These are phyloP conservation scores for Achatina immaculata DNA, from an alignment of 1,140 invertebrate genomes.

Conservation along the genomic window DNA sequence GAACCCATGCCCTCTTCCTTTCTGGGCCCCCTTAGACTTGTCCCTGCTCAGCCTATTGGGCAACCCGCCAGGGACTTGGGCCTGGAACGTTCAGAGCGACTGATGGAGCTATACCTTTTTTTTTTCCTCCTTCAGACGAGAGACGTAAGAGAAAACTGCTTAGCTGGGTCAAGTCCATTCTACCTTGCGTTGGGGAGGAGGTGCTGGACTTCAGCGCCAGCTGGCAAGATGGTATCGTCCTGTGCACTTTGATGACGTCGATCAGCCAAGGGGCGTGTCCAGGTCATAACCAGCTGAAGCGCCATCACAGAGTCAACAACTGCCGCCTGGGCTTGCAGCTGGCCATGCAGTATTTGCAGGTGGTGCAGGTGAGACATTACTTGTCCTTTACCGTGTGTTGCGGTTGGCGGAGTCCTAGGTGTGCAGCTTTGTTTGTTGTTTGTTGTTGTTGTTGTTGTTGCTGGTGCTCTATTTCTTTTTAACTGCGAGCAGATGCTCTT, in stretches of 20 bases:
- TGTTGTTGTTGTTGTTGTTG: too few species aligned
- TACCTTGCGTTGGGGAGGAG: constrained; percentile 45
- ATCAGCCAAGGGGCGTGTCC: constrained; percentile 68
- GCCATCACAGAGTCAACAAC: constrained; percentile 67
- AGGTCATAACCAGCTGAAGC: constrained; percentile 64
- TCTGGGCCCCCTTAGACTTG: too few species aligned
- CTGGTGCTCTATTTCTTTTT: too few species aligned
- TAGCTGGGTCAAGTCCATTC: constrained; percentile 49
- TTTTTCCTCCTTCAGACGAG: constrained; percentile 47
- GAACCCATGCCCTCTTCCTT: too few species aligned
- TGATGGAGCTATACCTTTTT: too few species aligned
- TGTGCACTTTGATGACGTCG: constrained; percentile 68
- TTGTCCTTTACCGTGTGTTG: too few species aligned
- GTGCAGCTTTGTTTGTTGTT: too few species aligned
- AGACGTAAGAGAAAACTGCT: constrained; percentile 44
- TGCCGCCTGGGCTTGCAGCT: constrained; percentile 67
- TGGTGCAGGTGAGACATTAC: constrained; percentile 58
- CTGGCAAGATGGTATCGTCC: constrained; percentile 69
- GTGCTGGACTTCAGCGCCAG: constrained; percentile 60
- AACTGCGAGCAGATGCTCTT: too few species aligned
- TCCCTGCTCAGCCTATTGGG: too few species aligned
- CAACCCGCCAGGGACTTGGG: too few species aligned
- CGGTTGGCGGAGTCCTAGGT: too few species aligned
- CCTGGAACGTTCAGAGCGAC: too few species aligned
- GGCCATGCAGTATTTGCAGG: constrained; percentile 61